Evolutionary conservation across 2,888 invertebrate species (phyloP).

Genomic region (Heliconius sara): DNA sequence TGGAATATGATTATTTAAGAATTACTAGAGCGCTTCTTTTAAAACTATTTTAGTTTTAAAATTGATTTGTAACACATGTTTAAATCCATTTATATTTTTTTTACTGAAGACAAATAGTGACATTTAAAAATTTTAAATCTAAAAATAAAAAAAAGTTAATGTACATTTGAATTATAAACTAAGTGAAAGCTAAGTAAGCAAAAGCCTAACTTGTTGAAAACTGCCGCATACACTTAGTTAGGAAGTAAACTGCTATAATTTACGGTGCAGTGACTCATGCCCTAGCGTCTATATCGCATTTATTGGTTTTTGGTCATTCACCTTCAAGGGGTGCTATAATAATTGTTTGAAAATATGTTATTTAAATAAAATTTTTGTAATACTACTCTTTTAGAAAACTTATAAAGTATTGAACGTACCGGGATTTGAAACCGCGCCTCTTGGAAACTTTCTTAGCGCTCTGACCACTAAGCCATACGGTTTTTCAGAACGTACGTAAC

Average conservation of each 20-base stretch:
- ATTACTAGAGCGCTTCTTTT: too few relatives aligned
- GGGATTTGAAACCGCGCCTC: too few relatives aligned
- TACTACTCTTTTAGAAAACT: too few relatives aligned
- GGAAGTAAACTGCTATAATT: slow-evolving; percentile 52
- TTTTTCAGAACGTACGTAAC: too few relatives aligned
- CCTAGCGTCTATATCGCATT: slow-evolving; percentile 47
- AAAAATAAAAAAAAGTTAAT: not conserved
- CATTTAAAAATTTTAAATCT: not conserved
- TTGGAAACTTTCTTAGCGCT: too few relatives aligned
- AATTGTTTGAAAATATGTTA: slow-evolving; percentile 10
- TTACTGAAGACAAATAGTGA: not conserved
- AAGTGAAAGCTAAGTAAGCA: slow-evolving; percentile 4
- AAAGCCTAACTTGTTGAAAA: slow-evolving; percentile 32
- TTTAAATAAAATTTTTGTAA: not conserved
- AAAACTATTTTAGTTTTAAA: not conserved
- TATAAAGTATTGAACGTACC: too few relatives aligned
- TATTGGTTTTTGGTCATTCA: slow-evolving; percentile 56
- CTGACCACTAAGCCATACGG: too few relatives aligned
- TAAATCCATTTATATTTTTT: not conserved
- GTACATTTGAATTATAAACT: not conserved
- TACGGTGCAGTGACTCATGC: slow-evolving; percentile 53
- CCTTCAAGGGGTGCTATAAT: slow-evolving; percentile 48
- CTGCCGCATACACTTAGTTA: slow-evolving; percentile 47
- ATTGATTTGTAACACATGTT: not conserved
- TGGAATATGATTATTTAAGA: too few relatives aligned